These are phyloP conservation scores for Amphibalanus amphitrite DNA, from an alignment of 1,140 invertebrate species.

Conservation along the genomic window DNA sequence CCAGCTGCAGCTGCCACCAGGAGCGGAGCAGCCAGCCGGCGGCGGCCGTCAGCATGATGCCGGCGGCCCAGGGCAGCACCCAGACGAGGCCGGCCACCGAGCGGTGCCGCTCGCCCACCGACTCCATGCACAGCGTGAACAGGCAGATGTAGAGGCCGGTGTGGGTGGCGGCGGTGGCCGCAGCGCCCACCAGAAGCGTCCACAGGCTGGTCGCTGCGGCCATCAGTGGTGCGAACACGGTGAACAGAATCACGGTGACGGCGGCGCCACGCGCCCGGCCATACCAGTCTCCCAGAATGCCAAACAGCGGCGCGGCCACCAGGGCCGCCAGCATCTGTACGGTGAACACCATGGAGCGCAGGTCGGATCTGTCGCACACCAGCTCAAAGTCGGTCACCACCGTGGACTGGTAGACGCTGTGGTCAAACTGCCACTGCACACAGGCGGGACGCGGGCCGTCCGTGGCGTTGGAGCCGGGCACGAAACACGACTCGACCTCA, in stretches of 20 bases:
- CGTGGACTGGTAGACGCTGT: conserved; percentile 9
- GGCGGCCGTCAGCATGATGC: conserved; percentile 11
- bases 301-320: conserved; percentile 14
- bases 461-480: neutral
- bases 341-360: conserved; percentile 16
- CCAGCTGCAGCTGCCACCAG: conserved; percentile 15
- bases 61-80: no score
- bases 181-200: no score
- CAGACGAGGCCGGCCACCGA: conserved; percentile 4
- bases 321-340: conserved; percentile 17
- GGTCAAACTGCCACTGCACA: conserved; percentile 7
- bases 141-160: neutral
- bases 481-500: neutral
- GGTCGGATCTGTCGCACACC: conserved; percentile 16
- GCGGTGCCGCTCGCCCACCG: no score
- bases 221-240: neutral
- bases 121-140: neutral
- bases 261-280: conserved; percentile 13
- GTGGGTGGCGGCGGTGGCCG: no score
- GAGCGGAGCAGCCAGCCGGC: conserved; percentile 14
- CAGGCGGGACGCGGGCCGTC: no score
- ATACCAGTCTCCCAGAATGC: conserved; percentile 15
- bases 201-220: neutral
- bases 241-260: neutral
- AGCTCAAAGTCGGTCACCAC: conserved; percentile 15